A percentile compares a stretch with the other conserved stretches of the same genome.
These are phyloP conservation scores for Pardalotus punctatus DNA, from an alignment of 2,113 vertebrate species.

Conservation along the genomic window DNA sequence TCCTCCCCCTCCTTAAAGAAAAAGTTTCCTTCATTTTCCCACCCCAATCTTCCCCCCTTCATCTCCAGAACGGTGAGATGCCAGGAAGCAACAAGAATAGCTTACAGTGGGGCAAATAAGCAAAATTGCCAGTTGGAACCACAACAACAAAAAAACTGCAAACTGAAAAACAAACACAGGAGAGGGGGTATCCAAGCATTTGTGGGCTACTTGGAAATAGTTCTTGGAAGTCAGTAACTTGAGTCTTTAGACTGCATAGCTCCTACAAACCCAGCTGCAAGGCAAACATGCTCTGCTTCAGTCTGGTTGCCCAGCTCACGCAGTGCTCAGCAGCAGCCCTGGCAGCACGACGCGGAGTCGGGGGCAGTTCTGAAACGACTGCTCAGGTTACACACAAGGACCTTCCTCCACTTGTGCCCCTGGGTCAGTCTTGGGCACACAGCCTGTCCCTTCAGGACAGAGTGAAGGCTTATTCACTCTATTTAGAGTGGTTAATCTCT, in stretches of 20 bases:
- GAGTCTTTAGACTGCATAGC: background rate
- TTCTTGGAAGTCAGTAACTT: background rate
- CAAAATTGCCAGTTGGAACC: background rate
- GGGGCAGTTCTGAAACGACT: background rate
- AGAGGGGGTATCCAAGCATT: background rate
- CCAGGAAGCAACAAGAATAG: background rate
- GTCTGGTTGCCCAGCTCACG: rapidly evolving
- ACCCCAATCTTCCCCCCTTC: background rate
- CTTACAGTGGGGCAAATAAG: background rate
- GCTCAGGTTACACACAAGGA: background rate
- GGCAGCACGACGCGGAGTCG: rapidly evolving
- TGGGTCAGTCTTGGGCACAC: background rate
- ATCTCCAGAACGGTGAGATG: background rate
- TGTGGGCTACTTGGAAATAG: background rate
- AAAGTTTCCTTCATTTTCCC: background rate
- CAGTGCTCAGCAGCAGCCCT: background rate
- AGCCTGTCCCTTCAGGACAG: background rate
- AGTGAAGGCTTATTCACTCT: background rate
- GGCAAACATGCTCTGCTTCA: background rate
- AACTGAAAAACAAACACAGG: background rate
- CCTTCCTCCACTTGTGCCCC: background rate
- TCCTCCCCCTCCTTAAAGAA: background rate
- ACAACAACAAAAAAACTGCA: background rate
- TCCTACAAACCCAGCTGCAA: background rate
- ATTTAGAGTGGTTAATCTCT: background rate